phyloP scores from a whole-genome alignment of 2,888 invertebrate genomes.

The Strigamia maritima region DNA sequence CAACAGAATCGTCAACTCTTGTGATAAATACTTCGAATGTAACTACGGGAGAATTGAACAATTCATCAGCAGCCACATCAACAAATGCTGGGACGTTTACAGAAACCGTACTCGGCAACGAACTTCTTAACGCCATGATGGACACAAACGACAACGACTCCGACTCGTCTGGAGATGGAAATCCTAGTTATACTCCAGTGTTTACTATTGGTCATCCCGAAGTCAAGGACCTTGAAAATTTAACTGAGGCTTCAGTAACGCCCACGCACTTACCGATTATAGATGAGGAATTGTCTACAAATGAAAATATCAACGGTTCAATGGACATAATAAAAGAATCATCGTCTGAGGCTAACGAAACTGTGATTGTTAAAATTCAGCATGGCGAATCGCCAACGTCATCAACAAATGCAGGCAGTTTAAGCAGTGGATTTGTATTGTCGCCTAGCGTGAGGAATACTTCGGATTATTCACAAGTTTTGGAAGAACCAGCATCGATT shows the following conservation, averaged over 20 bases:
- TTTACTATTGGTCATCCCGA: background rate
- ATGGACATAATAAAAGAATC: background rate
- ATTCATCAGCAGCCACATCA: background rate
- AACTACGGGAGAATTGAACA: background rate
- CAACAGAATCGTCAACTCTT: background rate
- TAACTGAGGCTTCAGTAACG: background rate
- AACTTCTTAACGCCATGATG: background rate
- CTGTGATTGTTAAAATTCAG: background rate
- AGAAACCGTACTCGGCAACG: background rate
- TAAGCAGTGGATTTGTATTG: too few relatives aligned
- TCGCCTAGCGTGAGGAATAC: background rate
- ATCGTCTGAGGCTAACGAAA: background rate
- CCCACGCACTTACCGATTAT: background rate
- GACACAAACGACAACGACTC: background rate
- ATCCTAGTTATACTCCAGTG: background rate
- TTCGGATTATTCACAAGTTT: background rate
- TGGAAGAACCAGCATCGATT: background rate
- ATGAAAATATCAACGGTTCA: background rate
- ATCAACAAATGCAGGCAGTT: too few relatives aligned
- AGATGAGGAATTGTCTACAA: background rate
- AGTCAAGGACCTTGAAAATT: background rate
- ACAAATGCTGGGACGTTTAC: background rate
- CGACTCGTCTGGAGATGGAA: background rate
- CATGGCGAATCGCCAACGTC: background rate
- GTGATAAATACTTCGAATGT: background rate